A percentile compares a stretch with the other conserved stretches of the same genome.
Conservation (phyloP, 2,797 vertebrate species). For the Microctenopoma stevenorrisi region DNA sequence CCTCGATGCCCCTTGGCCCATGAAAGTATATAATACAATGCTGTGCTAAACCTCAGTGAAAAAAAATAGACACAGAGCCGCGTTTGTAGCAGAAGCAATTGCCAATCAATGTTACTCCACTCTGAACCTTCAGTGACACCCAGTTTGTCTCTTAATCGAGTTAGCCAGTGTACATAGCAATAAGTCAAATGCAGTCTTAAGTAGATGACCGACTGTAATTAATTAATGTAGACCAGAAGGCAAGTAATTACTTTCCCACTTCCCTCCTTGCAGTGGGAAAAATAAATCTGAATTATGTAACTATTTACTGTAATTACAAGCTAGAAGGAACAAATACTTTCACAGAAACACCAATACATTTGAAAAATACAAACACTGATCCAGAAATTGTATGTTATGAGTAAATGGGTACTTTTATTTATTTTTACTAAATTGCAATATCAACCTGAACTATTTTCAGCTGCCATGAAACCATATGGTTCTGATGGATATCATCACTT, state of each 20-base stretch:
- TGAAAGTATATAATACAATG: not conserved
- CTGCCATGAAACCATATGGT: conserved; percentile 23
- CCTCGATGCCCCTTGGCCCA: not conserved
- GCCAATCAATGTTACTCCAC: conserved; percentile 23
- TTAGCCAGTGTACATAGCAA: conserved; percentile 17
- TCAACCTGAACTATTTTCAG: not conserved
- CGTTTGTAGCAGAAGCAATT: not conserved
- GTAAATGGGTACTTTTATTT: not conserved
- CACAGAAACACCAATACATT: not conserved
- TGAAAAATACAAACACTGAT: not conserved
- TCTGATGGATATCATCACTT: conserved; percentile 14
- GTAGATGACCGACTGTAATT: conserved; percentile 23
- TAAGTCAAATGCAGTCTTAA: conserved; percentile 29
- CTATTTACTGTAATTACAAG: conserved; percentile 12
- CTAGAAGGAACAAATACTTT: not conserved
- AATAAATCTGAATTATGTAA: conserved; percentile 16
- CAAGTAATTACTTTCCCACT: conserved; percentile 17
- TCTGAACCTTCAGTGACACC: conserved; percentile 23
- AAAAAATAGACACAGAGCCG: not conserved
- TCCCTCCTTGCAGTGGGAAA: not conserved
- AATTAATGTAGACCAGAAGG: conserved; percentile 14
- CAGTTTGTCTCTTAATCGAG: conserved; percentile 38
- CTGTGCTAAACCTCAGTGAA: conserved; percentile 1
- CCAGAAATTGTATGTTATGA: not conserved
- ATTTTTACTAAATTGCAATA: conserved; percentile 7